These are phyloP conservation scores for Neelides folsomi DNA, from an alignment of 2,888 invertebrate genomes.

Conservation along the genomic window DNA sequence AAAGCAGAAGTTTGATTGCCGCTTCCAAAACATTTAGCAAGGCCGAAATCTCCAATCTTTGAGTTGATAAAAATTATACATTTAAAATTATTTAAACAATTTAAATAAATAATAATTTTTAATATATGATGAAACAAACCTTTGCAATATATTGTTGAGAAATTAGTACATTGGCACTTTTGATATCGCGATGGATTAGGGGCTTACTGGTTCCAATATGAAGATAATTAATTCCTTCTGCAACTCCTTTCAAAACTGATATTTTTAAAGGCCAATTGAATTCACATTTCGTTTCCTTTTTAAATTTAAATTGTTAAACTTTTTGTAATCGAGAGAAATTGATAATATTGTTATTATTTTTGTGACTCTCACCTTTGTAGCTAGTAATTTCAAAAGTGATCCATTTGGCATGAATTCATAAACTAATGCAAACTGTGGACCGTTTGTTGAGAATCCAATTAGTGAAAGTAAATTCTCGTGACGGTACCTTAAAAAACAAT, in stretches of 20 bases:
- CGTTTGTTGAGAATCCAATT: constrained; percentile 59
- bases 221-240: constrained; percentile 54
- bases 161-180: constrained; percentile 63
- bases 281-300: too few species aligned
- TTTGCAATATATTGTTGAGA: constrained; percentile 53
- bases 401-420: constrained; percentile 65
- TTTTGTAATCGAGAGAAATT: too few species aligned
- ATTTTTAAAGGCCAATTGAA: constrained; percentile 47
- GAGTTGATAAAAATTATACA: too few species aligned
- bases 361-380: constrained; percentile 36
- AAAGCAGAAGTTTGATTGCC: constrained; percentile 39
- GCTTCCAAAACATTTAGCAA: constrained; percentile 46
- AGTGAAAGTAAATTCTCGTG: constrained; percentile 62
- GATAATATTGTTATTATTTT: background rate
- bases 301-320: too few species aligned
- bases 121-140: constrained; percentile 37
- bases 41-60: constrained; percentile 65
- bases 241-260: constrained; percentile 51
- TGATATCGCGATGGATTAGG: constrained; percentile 63
- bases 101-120: too few species aligned
- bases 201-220: constrained; percentile 49
- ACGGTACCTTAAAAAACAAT: constrained; percentile 41
- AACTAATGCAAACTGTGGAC: constrained; percentile 54
- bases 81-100: too few species aligned
- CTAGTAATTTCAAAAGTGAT: constrained; percentile 54